Percentiles rank a stretch among this genome's conserved stretches.
Conservation (phyloP, 2,888 invertebrate genomes). For the Pseudococcus viburni region DNA sequence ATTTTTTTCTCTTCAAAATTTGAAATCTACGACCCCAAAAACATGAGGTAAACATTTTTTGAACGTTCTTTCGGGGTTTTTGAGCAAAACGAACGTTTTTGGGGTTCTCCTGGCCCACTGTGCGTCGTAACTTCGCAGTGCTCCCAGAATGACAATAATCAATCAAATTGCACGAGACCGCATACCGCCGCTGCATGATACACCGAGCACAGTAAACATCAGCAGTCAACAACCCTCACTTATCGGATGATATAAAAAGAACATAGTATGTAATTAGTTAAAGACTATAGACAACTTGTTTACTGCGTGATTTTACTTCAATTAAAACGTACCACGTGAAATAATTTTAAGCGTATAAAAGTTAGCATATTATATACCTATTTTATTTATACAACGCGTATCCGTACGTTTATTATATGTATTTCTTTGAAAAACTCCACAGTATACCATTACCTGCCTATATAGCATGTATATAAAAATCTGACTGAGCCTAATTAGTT, state of each 20-base stretch:
- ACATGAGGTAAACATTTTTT: no score
- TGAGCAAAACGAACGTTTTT: no score
- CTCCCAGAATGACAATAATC: background rate
- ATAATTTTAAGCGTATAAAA: slow-evolving; percentile 1
- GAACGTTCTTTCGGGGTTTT: no score
- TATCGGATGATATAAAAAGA: slow-evolving; percentile 4
- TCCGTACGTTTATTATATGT: background rate
- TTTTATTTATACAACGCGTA: background rate
- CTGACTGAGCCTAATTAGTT: slow-evolving; percentile 12
- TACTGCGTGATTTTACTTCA: slow-evolving; percentile 6
- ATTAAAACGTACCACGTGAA: slow-evolving; percentile 20
- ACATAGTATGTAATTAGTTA: background rate
- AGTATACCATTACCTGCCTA: background rate
- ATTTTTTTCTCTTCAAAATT: no score
- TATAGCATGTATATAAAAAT: background rate
- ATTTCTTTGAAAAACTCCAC: background rate
- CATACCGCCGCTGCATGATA: background rate
- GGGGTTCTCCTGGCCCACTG: no score
- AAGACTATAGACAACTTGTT: background rate
- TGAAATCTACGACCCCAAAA: no score
- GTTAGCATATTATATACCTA: background rate
- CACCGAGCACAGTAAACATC: background rate
- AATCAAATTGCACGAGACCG: background rate
- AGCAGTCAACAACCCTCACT: background rate
- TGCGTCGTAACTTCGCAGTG: no score